phyloP scores from a whole-genome alignment of 2,888 invertebrate genomes.

The Ectemnius continuus region DNA sequence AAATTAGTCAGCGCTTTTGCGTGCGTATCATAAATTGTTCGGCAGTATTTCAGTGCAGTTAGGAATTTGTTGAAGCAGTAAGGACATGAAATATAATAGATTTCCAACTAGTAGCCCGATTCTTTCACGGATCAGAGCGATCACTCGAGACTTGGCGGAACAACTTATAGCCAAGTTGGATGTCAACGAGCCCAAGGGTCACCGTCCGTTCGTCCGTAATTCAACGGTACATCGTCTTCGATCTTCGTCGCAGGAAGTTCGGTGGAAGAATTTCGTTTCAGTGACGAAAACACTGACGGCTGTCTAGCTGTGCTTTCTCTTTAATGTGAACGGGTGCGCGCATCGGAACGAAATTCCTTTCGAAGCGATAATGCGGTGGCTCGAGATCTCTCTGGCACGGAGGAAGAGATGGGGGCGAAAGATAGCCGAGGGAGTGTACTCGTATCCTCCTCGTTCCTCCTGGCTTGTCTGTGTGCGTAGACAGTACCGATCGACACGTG shows the following conservation, averaged over 20 bases:
- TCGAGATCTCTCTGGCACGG: not conserved
- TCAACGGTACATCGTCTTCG: conserved; percentile 15
- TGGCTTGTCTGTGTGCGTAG: not conserved
- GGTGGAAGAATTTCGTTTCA: conserved; percentile 8
- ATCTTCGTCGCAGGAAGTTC: conserved; percentile 16
- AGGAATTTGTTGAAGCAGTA: too few species aligned
- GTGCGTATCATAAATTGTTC: too few species aligned
- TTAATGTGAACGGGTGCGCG: conserved; percentile 56
- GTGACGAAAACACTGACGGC: conserved; percentile 21
- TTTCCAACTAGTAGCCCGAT: conserved; percentile 11
- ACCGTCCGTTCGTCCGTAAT: not conserved
- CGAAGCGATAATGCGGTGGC: conserved; percentile 43
- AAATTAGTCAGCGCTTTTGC: too few species aligned
- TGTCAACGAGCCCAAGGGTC: not conserved
- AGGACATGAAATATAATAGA: too few species aligned
- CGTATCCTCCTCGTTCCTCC: too few species aligned
- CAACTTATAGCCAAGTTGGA: conserved; percentile 21
- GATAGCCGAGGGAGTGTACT: not conserved
- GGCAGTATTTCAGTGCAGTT: too few species aligned
- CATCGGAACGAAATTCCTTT: conserved; percentile 66
- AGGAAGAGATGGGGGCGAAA: not conserved
- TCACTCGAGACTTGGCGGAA: conserved; percentile 16
- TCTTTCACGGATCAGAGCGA: conserved; percentile 22
- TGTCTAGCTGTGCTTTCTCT: conserved; percentile 64
- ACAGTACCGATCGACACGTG: not conserved